Evolutionary conservation across 2,888 invertebrate species (phyloP).

Genomic region (Callinectes sapidus): DNA sequence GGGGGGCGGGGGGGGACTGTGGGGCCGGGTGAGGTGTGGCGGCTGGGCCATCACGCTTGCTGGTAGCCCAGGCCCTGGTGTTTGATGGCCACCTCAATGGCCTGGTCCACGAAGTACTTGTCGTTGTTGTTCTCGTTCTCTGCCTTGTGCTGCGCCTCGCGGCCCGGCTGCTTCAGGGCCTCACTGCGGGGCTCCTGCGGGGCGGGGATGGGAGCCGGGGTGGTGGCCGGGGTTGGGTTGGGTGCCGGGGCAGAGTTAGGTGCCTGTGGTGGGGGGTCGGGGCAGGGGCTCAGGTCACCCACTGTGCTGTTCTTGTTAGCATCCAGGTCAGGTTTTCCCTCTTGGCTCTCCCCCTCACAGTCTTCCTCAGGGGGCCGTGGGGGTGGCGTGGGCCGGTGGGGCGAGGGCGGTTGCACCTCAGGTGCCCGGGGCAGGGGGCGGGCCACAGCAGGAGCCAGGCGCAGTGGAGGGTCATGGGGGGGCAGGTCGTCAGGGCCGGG

Average conservation of each 20-base stretch:
- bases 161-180: slow-evolving; percentile 43
- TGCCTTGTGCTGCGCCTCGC: slow-evolving; percentile 50
- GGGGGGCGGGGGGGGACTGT: neutral
- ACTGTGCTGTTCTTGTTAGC: neutral
- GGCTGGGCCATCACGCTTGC: slow-evolving; percentile 70
- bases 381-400: neutral
- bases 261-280: neutral
- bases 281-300: neutral
- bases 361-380: neutral
- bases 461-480: slow-evolving; percentile 36
- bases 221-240: neutral
- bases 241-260: neutral
- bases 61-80: slow-evolving; percentile 72
- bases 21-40: neutral
- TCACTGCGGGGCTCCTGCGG: neutral
- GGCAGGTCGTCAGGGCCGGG: slow-evolving; percentile 63
- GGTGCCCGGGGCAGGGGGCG: slow-evolving; percentile 11
- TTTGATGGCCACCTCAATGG: slow-evolving; percentile 72
- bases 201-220: neutral
- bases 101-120: slow-evolving; percentile 70
- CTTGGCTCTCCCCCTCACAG: slow-evolving; percentile 31
- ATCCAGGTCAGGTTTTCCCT: slow-evolving; percentile 19
- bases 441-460: neutral
- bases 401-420: slow-evolving; percentile 5
- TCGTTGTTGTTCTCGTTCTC: slow-evolving; percentile 72